phyloP scores from a whole-genome alignment of 1,140 invertebrate genomes.

The Venturia canescens region DNA sequence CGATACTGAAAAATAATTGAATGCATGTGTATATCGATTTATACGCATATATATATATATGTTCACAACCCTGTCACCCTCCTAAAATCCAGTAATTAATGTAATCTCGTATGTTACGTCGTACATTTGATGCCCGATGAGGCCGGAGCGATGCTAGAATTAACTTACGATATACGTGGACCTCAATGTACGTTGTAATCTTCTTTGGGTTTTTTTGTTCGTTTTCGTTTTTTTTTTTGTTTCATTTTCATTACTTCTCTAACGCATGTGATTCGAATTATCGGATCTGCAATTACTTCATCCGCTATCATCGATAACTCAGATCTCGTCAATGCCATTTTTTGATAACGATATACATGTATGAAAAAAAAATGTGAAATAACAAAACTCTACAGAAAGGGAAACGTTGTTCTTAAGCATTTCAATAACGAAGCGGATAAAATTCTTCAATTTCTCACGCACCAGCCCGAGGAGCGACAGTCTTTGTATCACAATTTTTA shows the following conservation, averaged over 20 bases:
- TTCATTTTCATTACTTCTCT: not conserved
- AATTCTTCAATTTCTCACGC: not conserved
- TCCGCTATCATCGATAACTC: slow-evolving; percentile 52
- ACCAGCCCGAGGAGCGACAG: not conserved
- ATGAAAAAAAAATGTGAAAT: slow-evolving; percentile 33
- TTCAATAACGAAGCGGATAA: not conserved
- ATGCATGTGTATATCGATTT: slow-evolving; percentile 58
- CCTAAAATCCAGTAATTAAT: slow-evolving; percentile 53
- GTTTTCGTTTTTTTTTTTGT: not conserved
- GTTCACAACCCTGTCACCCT: slow-evolving; percentile 54
- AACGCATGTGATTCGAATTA: not conserved
- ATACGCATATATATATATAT: slow-evolving; percentile 61
- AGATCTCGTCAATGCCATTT: slow-evolving; percentile 67
- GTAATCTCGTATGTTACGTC: slow-evolving; percentile 57
- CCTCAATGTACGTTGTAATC: slow-evolving; percentile 58
- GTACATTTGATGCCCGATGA: slow-evolving; percentile 54
- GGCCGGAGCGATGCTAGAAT: slow-evolving; percentile 54
- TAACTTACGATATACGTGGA: slow-evolving; percentile 52
- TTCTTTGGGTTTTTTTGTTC: slow-evolving; percentile 39
- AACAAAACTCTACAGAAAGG: slow-evolving; percentile 5
- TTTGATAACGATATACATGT: slow-evolving; percentile 56
- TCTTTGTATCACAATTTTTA: not conserved
- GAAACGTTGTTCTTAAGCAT: not conserved
- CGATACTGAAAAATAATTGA: slow-evolving; percentile 39
- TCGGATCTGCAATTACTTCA: not conserved